Base-by-base conservation (phyloP, 2,113 vertebrate species). In the Heteronetta atricapilla region DNA sequence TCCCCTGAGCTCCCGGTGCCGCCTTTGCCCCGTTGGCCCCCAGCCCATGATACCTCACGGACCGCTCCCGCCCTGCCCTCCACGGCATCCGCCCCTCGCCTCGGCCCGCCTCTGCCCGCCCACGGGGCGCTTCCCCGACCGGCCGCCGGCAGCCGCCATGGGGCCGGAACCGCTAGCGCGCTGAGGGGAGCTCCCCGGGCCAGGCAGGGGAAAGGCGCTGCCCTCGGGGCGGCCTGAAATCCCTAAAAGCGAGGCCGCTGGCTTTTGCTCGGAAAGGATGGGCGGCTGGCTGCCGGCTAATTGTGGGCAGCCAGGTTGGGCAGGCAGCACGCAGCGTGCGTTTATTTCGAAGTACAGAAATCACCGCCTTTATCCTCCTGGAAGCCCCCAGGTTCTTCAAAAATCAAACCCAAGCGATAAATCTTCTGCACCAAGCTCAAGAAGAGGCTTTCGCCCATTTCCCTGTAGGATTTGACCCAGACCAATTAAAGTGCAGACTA, bases 181-280 rank as follows among this genome's bases (percentile, higher is more conserved):
- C 7, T 4, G 1, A 6, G 9, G 23, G 13, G 0, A 0, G 11
- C 0, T 23, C 0, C 1, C 0, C 1, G 20, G 20, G 10, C 20
- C 46, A 20, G 46, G 20, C 10, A 48, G 10, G 20, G 46, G 2
- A n/a, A 6, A 38, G 25, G 11, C 26, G 6, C 28, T 2, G 17
- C 62, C 36, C 36, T 25, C 7, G 16, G 60, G 25, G 6, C 9
- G 60, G 2, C 13, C 38, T 8, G 20, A 60, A 55, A 28, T 7
- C 11, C 50, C 50, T 44, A 28, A 44, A 34, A 22, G 34, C 6
- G 33, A 36, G 63, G 33, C 2, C 5, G 0, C 80, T 34, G 66
- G 5, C 10, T 4, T 9, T 17, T 36, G 68, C 48, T 9, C 16
- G 29, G 60, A 11, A n/a, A 13, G 8, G 53, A 55, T 22, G 52